phyloP scores from a whole-genome alignment of 2,797 vertebrate genomes.

The Diglossa cyanea region DNA sequence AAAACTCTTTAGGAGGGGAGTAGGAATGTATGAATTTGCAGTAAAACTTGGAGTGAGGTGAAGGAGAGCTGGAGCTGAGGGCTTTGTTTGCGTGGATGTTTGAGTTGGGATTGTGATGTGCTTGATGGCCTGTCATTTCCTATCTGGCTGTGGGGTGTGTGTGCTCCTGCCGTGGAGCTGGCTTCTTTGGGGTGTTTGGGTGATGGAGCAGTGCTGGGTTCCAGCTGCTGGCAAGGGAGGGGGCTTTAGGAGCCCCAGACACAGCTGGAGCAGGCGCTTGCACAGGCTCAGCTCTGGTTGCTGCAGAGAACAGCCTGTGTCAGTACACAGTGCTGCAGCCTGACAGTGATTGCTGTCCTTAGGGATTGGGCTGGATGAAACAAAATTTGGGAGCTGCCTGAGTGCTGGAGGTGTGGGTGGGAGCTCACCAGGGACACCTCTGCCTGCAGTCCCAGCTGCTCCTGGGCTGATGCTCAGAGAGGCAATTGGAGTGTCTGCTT shows the following conservation, averaged over 20 bases:
- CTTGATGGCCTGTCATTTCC: background rate
- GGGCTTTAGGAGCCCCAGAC: conserved; percentile 68
- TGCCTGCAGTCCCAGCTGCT: background rate
- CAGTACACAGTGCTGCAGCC: fast-evolving
- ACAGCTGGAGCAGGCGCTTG: conserved; percentile 49
- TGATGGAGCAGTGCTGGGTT: background rate
- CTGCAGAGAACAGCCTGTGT: fast-evolving
- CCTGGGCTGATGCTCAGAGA: fast-evolving
- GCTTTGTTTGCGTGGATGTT: background rate
- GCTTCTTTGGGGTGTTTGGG: background rate
- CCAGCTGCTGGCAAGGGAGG: conserved; percentile 15
- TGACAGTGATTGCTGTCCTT: background rate
- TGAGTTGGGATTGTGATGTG: background rate
- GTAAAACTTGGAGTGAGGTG: background rate
- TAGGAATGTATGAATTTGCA: background rate
- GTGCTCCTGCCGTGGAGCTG: background rate
- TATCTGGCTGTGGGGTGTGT: background rate
- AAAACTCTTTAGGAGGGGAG: background rate
- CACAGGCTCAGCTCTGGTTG: background rate
- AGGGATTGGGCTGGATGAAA: background rate
- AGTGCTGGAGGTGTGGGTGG: background rate
- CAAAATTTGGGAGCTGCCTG: background rate
- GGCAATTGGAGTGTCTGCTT: background rate
- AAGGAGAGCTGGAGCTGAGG: background rate
- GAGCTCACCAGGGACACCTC: background rate